Conservation (phyloP, 64 coral and sea anemone species). For the Montipora cactus region DNA sequence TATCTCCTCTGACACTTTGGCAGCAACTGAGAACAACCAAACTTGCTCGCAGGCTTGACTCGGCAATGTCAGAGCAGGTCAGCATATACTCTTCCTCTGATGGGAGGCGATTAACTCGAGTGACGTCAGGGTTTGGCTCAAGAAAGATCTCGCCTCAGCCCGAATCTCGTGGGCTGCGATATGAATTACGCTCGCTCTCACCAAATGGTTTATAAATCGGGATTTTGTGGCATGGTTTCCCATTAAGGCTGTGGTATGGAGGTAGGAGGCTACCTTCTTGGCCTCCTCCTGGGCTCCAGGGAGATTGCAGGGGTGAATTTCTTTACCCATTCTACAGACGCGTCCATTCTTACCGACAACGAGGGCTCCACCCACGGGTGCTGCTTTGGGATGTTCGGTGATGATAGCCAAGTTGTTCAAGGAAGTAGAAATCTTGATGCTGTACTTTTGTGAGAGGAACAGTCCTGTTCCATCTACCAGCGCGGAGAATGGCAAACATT, state of each 20-base stretch:
- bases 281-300: slow-evolving; percentile 19
- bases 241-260: neutral
- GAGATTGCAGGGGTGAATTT: too few relatives aligned
- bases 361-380: too few relatives aligned
- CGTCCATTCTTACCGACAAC: too few relatives aligned
- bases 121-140: slow-evolving; percentile 8
- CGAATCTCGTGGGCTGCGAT: slow-evolving; percentile 23
- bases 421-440: too few relatives aligned
- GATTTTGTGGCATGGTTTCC: neutral
- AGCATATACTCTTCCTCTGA: slow-evolving; percentile 8
- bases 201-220: slow-evolving; percentile 3
- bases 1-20: slow-evolving; percentile 13
- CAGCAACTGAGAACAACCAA: slow-evolving; percentile 46
- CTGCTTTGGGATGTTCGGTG: too few relatives aligned
- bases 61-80: slow-evolving; percentile 27
- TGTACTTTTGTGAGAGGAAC: too few relatives aligned
- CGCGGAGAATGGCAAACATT: too few relatives aligned
- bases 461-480: too few relatives aligned
- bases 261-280: neutral
- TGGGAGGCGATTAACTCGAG: slow-evolving; percentile 11
- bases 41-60: neutral
- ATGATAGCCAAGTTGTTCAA: too few relatives aligned
- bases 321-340: too few relatives aligned
- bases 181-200: slow-evolving; percentile 29
- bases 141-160: slow-evolving; percentile 38